phyloP scores from a whole-genome alignment of 2,113 vertebrate species.

The Lepisosteus oculatus region DNA sequence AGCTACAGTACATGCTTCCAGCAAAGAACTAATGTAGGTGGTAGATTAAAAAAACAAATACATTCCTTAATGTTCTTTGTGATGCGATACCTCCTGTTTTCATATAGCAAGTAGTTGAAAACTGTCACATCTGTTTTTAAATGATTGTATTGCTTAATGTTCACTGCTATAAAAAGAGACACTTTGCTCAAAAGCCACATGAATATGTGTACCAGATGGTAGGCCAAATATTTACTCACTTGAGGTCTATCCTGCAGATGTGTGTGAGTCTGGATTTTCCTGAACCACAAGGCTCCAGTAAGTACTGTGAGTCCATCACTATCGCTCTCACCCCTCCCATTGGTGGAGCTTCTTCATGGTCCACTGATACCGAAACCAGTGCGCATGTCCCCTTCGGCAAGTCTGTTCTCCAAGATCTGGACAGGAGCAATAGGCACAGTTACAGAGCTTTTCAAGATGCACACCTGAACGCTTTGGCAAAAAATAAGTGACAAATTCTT shows the following conservation, averaged over 20 bases:
- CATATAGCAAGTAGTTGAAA: too few species aligned
- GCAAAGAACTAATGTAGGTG: too few species aligned
- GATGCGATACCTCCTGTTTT: too few species aligned
- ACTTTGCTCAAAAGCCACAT: neutral
- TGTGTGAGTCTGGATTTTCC: slow-evolving; percentile 94
- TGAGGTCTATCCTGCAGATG: slow-evolving; percentile 89
- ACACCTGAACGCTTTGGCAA: too few species aligned
- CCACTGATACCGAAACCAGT: slow-evolving; percentile 83
- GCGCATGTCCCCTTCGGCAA: slow-evolving; percentile 87
- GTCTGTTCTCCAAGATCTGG: slow-evolving; percentile 90
- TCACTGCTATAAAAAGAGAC: too few species aligned
- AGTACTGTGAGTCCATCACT: slow-evolving; percentile 85
- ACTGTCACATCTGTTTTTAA: too few species aligned
- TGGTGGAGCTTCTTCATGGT: slow-evolving; percentile 79
- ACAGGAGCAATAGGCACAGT: slow-evolving; percentile 3
- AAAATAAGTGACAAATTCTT: too few species aligned
- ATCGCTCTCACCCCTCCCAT: slow-evolving; percentile 80
- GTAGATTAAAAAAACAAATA: too few species aligned
- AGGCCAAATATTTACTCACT: slow-evolving; percentile 66
- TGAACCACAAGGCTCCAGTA: slow-evolving; percentile 93
- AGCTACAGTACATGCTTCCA: too few species aligned
- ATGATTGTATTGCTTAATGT: too few species aligned
- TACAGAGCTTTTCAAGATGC: neutral
- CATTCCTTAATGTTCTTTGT: too few species aligned
- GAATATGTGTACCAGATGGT: slow-evolving; percentile 9